phyloP scores from a whole-genome alignment of 2,113 vertebrate species.

The Piliocolobus tephrosceles region DNA sequence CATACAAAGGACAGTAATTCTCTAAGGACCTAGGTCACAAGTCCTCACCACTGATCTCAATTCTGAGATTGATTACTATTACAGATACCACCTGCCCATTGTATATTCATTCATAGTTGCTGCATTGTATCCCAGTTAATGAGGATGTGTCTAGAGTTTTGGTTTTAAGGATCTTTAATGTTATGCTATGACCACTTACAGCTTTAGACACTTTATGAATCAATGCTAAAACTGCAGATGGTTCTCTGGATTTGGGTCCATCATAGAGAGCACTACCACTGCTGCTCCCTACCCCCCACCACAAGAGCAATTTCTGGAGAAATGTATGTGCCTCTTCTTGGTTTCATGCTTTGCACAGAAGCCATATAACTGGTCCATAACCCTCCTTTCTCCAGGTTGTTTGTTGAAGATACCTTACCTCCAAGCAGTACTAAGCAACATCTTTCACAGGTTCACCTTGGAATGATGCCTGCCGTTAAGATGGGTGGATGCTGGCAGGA shows the following conservation, averaged over 20 bases:
- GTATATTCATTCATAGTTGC: not conserved
- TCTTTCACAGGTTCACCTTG: not conserved
- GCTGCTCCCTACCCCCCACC: not conserved
- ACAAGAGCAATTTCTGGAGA: not conserved
- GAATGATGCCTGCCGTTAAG: not conserved
- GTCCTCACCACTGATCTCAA: not conserved
- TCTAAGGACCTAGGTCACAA: not conserved
- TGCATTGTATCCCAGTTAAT: not conserved
- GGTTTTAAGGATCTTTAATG: not conserved
- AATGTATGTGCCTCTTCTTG: not conserved
- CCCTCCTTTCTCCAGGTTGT: not conserved
- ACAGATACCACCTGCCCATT: not conserved
- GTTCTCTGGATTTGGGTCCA: not conserved
- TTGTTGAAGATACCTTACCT: not conserved
- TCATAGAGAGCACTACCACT: not conserved
- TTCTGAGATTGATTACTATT: not conserved
- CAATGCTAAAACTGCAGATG: not conserved
- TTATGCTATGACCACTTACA: not conserved
- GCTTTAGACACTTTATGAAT: not conserved
- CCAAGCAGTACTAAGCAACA: not conserved
- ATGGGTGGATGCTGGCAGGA: not conserved
- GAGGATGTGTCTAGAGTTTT: not conserved
- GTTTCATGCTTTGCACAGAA: not conserved
- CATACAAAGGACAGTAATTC: not conserved
- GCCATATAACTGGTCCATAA: not conserved